A percentile compares a stretch with the other conserved stretches of the same genome.
Conservation (phyloP, 2,888 invertebrate genomes). For the Cataglyphis rosenhaueri region DNA sequence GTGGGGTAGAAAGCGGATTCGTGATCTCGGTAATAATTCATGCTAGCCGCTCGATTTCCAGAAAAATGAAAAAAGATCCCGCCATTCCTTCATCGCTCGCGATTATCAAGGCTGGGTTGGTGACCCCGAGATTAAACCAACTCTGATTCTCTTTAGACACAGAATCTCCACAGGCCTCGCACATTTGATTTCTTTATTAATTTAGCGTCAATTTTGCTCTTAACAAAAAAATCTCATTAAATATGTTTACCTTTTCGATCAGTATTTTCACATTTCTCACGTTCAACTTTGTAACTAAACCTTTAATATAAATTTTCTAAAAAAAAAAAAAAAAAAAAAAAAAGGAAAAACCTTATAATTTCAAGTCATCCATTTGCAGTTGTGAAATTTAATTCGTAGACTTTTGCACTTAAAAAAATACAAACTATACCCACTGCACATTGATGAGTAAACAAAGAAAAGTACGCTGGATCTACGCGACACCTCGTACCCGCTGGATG, state of each 20-base stretch:
- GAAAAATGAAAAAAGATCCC: constrained; percentile 53
- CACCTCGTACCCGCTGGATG: not conserved
- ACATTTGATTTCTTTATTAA: constrained; percentile 9
- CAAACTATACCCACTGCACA: not conserved
- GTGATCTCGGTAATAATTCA: constrained; percentile 56
- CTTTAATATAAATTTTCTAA: not conserved
- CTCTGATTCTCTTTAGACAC: constrained; percentile 16
- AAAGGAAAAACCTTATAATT: not conserved
- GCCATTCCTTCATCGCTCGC: constrained; percentile 43
- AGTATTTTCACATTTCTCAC: not conserved
- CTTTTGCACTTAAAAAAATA: not conserved
- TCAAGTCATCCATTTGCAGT: not conserved
- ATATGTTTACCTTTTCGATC: not conserved
- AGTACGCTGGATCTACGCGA: not conserved
- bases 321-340: not conserved
- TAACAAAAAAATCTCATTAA: not conserved
- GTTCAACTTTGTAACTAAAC: not conserved
- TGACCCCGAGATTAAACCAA: constrained; percentile 38
- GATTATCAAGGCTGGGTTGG: constrained; percentile 28
- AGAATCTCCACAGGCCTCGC: not conserved
- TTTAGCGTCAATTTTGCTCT: not conserved
- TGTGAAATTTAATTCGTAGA: not conserved
- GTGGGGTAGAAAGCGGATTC: constrained; percentile 54
- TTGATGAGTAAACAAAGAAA: not conserved
- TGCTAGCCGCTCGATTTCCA: constrained; percentile 50